A percentile compares a stretch with the other conserved stretches of the same genome.
phyloP scores from a whole-genome alignment of 2,113 vertebrate genomes.

The Tachysurus vachellii region DNA sequence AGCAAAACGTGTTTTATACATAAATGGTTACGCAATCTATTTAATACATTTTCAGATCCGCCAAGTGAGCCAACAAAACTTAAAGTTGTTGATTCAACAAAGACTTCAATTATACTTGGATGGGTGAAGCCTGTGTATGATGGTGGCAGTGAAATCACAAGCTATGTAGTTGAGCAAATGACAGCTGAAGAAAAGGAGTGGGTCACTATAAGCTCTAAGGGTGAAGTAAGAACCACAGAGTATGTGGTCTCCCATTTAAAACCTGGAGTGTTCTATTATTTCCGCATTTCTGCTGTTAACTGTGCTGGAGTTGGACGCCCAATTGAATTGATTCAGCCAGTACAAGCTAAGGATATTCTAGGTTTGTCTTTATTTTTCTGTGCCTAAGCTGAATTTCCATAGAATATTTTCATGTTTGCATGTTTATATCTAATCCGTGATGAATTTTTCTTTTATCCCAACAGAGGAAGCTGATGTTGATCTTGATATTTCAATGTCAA shows the following conservation, averaged over 20 bases:
- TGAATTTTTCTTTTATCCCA: conserved; percentile 54
- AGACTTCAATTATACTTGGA: conserved; percentile 90
- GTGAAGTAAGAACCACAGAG: conserved; percentile 90
- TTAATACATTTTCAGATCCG: conserved; percentile 75
- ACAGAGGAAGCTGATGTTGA: conserved; percentile 96
- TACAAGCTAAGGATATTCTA: conserved; percentile 95
- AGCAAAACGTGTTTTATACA: conserved; percentile 6
- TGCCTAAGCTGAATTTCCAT: not conserved
- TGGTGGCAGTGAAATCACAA: conserved; percentile 90
- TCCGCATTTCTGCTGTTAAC: conserved; percentile 92
- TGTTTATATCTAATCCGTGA: conserved; percentile 5
- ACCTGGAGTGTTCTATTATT: conserved; percentile 88
- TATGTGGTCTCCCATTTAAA: conserved; percentile 91
- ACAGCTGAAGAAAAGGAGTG: conserved; percentile 88
- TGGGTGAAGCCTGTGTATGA: conserved; percentile 96
- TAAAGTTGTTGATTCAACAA: conserved; percentile 91
- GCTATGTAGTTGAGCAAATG: conserved; percentile 87
- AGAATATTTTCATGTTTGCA: not conserved
- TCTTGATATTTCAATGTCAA: conserved; percentile 88
- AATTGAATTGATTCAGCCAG: conserved; percentile 88
- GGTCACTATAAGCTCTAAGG: conserved; percentile 83
- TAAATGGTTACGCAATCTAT: not conserved
- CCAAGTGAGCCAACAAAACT: conserved; percentile 92
- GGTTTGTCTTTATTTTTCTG: conserved; percentile 72
- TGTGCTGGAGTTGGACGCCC: conserved; percentile 88